Evolutionary conservation across 1,140 invertebrate genomes (phyloP).

Genomic region (Pectinophora gossypiella): DNA sequence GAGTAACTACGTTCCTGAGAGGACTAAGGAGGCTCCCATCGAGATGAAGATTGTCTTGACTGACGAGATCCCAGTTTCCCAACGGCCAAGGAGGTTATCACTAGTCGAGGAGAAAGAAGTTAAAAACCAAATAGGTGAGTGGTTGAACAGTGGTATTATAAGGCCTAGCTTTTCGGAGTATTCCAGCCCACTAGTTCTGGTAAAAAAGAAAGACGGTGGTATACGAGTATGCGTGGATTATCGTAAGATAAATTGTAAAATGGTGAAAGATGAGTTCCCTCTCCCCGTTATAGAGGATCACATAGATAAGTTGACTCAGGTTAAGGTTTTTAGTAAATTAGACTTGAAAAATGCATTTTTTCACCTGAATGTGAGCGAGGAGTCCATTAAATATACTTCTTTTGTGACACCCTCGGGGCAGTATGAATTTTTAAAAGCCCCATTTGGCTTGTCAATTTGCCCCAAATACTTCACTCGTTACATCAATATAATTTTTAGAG

Average conservation of each 20-base stretch:
- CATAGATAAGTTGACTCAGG: constrained; percentile 37
- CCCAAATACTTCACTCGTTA: too few relatives aligned
- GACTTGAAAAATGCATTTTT: constrained; percentile 60
- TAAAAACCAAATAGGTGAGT: background rate
- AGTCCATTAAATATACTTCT: constrained; percentile 32
- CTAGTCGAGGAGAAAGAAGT: constrained; percentile 5
- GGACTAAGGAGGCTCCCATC: too few relatives aligned
- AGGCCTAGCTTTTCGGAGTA: constrained; percentile 37
- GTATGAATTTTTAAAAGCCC: constrained; percentile 28
- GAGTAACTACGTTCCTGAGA: too few relatives aligned
- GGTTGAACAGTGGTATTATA: constrained; percentile 37
- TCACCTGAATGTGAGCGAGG: constrained; percentile 53
- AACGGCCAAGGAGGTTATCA: constrained; percentile 6
- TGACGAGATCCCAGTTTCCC: constrained; percentile 2
- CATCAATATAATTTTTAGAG: too few relatives aligned
- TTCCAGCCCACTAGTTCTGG: constrained; percentile 31
- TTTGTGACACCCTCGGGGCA: constrained; percentile 32
- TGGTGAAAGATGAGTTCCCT: constrained; percentile 52
- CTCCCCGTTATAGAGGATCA: constrained; percentile 71
- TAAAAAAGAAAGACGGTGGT: constrained; percentile 32
- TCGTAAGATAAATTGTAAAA: constrained; percentile 63
- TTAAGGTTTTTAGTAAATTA: constrained; percentile 28
- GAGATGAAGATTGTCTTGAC: constrained; percentile 6
- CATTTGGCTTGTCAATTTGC: constrained; percentile 26
- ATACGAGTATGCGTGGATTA: constrained; percentile 53